Percentiles rank a stretch among this genome's conserved stretches.
phyloP scores from a whole-genome alignment of 1,140 invertebrate species.

The Lepidostoma basale region DNA sequence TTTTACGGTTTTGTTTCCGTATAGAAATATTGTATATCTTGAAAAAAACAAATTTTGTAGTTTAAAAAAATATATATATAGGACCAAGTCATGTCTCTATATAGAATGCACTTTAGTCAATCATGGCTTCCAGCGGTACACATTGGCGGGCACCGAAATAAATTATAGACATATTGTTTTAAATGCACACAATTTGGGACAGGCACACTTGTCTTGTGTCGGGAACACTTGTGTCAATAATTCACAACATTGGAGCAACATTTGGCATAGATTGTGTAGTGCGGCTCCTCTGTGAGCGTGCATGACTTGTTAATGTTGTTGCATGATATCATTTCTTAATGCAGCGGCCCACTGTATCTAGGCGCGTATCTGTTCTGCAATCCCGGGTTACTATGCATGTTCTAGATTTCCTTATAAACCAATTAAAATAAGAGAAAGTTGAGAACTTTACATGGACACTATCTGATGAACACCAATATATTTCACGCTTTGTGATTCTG shows the following conservation, averaged over 20 bases:
- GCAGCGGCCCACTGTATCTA: background rate
- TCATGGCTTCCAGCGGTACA: no score
- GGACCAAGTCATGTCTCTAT: no score
- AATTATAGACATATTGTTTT: no score
- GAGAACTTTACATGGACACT: conserved; percentile 28
- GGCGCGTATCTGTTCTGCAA: conserved; percentile 20
- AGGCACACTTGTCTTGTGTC: no score
- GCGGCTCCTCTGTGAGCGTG: background rate
- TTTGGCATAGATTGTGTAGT: background rate
- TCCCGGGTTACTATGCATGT: conserved; percentile 13
- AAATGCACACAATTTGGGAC: conserved; percentile 3
- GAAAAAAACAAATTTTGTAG: no score
- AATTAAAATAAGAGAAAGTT: conserved; percentile 44
- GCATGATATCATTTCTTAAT: conserved; percentile 5
- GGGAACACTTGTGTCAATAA: conserved; percentile 10
- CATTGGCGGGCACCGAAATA: background rate
- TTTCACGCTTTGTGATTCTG: conserved; percentile 40
- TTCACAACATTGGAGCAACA: background rate
- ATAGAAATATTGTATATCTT: no score
- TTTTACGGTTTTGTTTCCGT: no score
- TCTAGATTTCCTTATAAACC: conserved; percentile 25
- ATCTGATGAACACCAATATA: conserved; percentile 38
- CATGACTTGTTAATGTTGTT: conserved; percentile 8
- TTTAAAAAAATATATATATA: no score
- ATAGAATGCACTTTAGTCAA: no score